These are phyloP conservation scores for Chondrosia reniformis DNA, from an alignment of 37 sponge, comb jelly and placozoan species.

Conservation along the genomic window DNA sequence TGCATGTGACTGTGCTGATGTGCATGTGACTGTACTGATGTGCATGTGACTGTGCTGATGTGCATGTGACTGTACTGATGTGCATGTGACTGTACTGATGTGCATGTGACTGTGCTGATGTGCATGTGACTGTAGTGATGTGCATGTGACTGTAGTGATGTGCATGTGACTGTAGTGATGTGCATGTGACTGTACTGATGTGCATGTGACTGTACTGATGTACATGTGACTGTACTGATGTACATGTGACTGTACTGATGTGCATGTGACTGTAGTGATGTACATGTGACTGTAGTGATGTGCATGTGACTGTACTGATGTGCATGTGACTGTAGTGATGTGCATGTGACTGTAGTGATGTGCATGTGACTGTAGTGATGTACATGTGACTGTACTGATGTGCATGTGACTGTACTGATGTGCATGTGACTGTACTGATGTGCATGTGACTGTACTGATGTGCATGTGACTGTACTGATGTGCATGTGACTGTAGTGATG, in stretches of 20 bases:
- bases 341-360: neutral
- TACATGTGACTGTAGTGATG: neutral
- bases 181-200: neutral
- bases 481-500: neutral
- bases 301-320: too few species aligned
- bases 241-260: neutral
- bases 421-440: neutral
- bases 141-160: neutral
- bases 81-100: neutral
- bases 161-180: neutral
- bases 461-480: slow-evolving; percentile 6
- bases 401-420: neutral
- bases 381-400: neutral
- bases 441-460: neutral
- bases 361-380: neutral
- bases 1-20: neutral
- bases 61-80: neutral
- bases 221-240: neutral
- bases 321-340: neutral
- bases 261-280: too few species aligned
- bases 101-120: slow-evolving; percentile 7
- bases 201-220: neutral
- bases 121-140: neutral
- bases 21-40: neutral
- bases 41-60: neutral